Conservation (phyloP, 2,888 invertebrate species). For the Trachelus stipa region DNA sequence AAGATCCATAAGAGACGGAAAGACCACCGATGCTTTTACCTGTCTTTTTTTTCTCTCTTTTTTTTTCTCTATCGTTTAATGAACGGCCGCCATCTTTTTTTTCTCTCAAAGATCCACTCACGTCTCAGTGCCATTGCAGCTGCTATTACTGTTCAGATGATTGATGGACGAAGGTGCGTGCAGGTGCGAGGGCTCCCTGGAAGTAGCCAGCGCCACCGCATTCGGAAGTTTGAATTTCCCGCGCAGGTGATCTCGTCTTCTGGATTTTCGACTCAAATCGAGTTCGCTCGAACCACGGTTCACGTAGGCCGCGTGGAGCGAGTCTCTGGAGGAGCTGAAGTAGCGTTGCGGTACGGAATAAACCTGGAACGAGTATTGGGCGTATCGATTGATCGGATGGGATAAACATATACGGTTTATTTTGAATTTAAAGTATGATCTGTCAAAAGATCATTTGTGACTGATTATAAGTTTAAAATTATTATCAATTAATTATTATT, state of each 20-base stretch:
- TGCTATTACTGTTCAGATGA: slow-evolving; percentile 73
- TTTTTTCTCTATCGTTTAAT: neutral
- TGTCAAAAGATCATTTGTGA: neutral
- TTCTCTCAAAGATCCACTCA: slow-evolving; percentile 52
- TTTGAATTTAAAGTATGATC: neutral
- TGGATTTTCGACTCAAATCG: slow-evolving; percentile 79
- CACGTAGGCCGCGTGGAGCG: slow-evolving; percentile 77
- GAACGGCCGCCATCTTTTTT: neutral
- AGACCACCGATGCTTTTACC: neutral
- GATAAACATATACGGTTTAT: neutral
- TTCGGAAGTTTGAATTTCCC: slow-evolving; percentile 75
- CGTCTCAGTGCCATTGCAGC: slow-evolving; percentile 78
- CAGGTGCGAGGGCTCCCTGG: slow-evolving; percentile 81
- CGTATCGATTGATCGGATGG: neutral
- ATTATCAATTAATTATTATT: neutral
- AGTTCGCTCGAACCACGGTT: slow-evolving; percentile 79
- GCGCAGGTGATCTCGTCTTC: slow-evolving; percentile 73
- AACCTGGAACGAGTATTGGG: slow-evolving; percentile 49
- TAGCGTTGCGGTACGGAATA: slow-evolving; percentile 71
- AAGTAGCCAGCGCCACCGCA: slow-evolving; percentile 74
- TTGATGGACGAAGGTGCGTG: slow-evolving; percentile 72
- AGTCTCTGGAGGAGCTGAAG: slow-evolving; percentile 80
- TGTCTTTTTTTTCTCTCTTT: neutral
- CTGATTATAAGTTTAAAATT: neutral
- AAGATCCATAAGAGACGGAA: neutral